These are phyloP conservation scores for Rotaria macrura DNA, from an alignment of 2,888 invertebrate genomes.

Conservation along the genomic window DNA sequence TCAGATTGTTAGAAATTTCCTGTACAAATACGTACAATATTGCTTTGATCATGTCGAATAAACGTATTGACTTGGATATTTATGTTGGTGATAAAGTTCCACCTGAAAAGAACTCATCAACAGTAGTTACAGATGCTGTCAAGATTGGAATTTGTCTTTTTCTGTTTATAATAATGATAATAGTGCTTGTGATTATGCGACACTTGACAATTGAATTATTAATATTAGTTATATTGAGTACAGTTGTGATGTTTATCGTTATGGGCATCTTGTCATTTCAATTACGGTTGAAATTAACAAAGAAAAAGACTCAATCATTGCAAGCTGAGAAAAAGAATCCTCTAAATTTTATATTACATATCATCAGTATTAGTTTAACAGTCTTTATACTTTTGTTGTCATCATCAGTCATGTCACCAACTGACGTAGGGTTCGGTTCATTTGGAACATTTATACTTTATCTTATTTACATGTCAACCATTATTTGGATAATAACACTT, in stretches of 20 bases:
- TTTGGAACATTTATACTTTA: not conserved
- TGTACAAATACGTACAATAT: no score
- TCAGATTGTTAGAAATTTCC: no score
- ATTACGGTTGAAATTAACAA: not conserved
- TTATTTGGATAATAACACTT: not conserved
- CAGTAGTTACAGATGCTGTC: not conserved
- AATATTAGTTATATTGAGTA: not conserved
- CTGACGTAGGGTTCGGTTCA: not conserved
- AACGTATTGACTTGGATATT: not conserved
- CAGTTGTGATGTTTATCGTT: not conserved
- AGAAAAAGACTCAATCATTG: not conserved
- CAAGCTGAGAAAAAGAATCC: not conserved
- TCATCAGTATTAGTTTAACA: not conserved
- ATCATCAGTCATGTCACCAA: not conserved
- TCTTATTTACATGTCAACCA: not conserved
- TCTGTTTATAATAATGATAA: not conserved
- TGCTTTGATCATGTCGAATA: not conserved
- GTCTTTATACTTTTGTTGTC: not conserved
- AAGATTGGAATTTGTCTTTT: not conserved
- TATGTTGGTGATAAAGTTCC: not conserved
- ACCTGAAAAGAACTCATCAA: not conserved
- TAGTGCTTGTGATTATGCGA: not conserved
- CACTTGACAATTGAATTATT: not conserved
- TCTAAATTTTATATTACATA: not conserved
- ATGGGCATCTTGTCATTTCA: not conserved